Percentiles rank a stretch among this genome's conserved stretches.
Evolutionary conservation across 2,797 vertebrate genomes (phyloP).

Genomic region (Rousettus madagascariensis): DNA sequence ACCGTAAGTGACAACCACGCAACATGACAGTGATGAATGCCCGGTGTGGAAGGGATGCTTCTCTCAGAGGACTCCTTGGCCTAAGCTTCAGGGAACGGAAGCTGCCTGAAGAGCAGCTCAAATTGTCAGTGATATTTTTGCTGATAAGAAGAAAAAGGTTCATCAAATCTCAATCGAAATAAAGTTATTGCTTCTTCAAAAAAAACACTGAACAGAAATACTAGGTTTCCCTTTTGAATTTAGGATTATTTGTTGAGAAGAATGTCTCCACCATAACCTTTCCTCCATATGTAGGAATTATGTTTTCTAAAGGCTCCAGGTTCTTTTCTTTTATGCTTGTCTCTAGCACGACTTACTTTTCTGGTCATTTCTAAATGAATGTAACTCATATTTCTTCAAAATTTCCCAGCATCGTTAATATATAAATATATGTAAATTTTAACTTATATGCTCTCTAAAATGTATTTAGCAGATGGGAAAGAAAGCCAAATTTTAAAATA

Average conservation of each 20-base stretch:
- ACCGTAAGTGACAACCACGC: slow-evolving; percentile 31
- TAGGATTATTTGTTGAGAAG: slow-evolving; percentile 55
- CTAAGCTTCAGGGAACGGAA: slow-evolving; percentile 61
- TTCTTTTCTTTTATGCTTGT: background rate
- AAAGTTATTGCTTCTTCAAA: slow-evolving; percentile 41
- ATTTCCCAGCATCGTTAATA: background rate
- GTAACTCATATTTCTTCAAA: background rate
- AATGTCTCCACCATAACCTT: background rate
- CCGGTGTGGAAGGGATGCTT: slow-evolving; percentile 54
- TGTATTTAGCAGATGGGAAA: slow-evolving; percentile 1
- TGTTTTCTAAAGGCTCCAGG: background rate
- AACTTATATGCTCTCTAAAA: background rate
- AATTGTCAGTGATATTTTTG: slow-evolving; percentile 50
- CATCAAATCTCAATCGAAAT: slow-evolving; percentile 48
- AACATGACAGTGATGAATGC: slow-evolving; percentile 48
- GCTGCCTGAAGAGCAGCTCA: slow-evolving; percentile 69
- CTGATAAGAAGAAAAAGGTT: slow-evolving; percentile 66
- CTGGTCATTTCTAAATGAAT: background rate
- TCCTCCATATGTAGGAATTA: background rate
- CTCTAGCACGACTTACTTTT: background rate
- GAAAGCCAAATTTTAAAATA: background rate
- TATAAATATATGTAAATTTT: background rate
- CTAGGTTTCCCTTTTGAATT: background rate
- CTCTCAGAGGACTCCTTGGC: background rate
- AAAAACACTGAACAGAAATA: slow-evolving; percentile 45